Evolutionary conservation across 1,140 invertebrate genomes (phyloP).

Genomic region (Diprion similis): DNA sequence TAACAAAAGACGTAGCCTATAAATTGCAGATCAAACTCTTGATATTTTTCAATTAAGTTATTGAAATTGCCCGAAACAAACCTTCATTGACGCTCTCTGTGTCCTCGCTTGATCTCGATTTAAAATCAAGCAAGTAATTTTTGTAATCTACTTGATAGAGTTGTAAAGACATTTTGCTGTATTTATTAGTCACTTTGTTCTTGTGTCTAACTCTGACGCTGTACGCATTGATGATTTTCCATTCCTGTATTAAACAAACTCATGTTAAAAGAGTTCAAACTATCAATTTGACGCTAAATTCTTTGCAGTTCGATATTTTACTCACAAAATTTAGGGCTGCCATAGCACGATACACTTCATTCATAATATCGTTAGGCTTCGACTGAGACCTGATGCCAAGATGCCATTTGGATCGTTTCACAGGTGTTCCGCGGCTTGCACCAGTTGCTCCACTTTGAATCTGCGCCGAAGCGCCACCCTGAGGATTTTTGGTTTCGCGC

Average conservation of each 20-base stretch:
- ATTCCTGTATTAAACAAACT: slow-evolving; percentile 70
- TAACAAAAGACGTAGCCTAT: not conserved
- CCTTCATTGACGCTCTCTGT: slow-evolving; percentile 68
- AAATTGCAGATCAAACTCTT: not conserved
- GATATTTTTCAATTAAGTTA: slow-evolving; percentile 6
- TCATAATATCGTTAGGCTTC: slow-evolving; percentile 99
- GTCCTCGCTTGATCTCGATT: slow-evolving; percentile 86
- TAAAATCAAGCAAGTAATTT: slow-evolving; percentile 97
- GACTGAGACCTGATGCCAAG: slow-evolving; percentile 98
- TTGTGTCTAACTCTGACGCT: slow-evolving; percentile 90
- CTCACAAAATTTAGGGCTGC: slow-evolving; percentile 93
- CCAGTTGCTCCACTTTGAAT: slow-evolving; percentile 35
- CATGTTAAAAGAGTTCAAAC: not conserved
- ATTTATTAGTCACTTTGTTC: slow-evolving; percentile 82
- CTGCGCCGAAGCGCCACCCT: slow-evolving; percentile 39
- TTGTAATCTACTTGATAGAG: slow-evolving; percentile 99
- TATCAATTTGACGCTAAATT: not conserved
- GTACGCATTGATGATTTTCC: slow-evolving; percentile 98
- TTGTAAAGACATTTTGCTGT: slow-evolving; percentile 97
- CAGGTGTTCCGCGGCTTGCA: slow-evolving; percentile 68
- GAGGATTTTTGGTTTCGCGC: slow-evolving; percentile 51
- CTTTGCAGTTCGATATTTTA: slow-evolving; percentile 25
- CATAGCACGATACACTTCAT: slow-evolving; percentile 99
- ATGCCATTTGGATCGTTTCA: slow-evolving; percentile 99
- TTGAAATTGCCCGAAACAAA: slow-evolving; percentile 47